These are phyloP conservation scores for Pogonognathellus flavescens DNA, from an alignment of 1,140 invertebrate genomes.

Conservation along the genomic window DNA sequence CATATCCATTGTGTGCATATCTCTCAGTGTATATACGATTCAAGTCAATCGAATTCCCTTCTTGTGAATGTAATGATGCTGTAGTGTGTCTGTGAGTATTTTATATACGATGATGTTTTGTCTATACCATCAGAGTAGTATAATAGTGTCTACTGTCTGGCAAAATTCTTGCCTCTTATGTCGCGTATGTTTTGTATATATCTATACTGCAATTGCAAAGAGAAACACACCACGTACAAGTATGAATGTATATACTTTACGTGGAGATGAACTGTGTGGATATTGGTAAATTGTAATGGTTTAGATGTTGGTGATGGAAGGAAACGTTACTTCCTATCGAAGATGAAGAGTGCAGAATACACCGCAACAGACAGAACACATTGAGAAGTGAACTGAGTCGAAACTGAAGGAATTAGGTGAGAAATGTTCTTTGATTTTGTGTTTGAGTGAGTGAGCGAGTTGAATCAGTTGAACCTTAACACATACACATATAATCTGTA, in stretches of 20 bases:
- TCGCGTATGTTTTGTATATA: too few relatives aligned
- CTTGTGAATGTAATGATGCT: slow-evolving; percentile 23
- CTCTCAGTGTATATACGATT: not conserved
- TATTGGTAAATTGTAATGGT: not conserved
- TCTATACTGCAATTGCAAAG: too few relatives aligned
- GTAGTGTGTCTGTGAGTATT: not conserved
- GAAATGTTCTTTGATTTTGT: slow-evolving; percentile 42
- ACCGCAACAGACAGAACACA: not conserved
- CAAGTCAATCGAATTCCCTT: slow-evolving; percentile 33
- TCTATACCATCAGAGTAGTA: not conserved
- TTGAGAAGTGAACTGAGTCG: slow-evolving; percentile 31
- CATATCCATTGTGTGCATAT: not conserved
- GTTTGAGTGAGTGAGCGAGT: not conserved
- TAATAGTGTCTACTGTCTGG: not conserved
- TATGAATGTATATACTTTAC: not conserved
- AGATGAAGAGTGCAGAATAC: not conserved
- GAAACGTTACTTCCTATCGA: slow-evolving; percentile 31
- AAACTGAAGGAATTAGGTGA: slow-evolving; percentile 37
- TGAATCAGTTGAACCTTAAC: not conserved
- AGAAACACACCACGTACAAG: too few relatives aligned
- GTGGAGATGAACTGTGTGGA: not conserved
- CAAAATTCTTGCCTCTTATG: too few relatives aligned
- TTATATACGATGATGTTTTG: not conserved
- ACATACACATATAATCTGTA: slow-evolving; percentile 14
- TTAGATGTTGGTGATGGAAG: not conserved